Conservation (phyloP, 2,888 invertebrate genomes). For the Meliscaeva auricollis region DNA sequence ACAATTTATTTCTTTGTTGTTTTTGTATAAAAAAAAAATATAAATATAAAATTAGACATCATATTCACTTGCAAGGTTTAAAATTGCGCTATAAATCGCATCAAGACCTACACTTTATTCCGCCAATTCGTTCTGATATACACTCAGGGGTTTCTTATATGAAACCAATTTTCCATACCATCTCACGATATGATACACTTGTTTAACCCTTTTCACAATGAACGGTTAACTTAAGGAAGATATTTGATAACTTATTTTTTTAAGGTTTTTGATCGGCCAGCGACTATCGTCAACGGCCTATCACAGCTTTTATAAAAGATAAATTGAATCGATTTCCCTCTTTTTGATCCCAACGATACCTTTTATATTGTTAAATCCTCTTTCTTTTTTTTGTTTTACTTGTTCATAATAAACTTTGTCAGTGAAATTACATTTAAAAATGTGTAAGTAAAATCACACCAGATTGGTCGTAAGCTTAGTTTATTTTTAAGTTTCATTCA, state of each 20-base stretch:
- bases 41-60: constrained; percentile 69
- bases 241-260: not conserved
- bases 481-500: constrained; percentile 31
- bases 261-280: not conserved
- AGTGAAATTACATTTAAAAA: constrained; percentile 20
- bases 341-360: not conserved
- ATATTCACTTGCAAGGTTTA: constrained; percentile 76
- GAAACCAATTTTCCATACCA: constrained; percentile 75
- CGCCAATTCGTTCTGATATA: constrained; percentile 54
- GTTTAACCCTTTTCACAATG: constrained; percentile 77
- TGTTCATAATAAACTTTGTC: constrained; percentile 43
- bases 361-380: not conserved
- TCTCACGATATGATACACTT: constrained; percentile 82
- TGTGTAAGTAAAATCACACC: too few relatives aligned
- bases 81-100: constrained; percentile 75
- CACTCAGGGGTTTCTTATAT: constrained; percentile 61
- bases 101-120: constrained; percentile 73
- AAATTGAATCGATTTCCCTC: not conserved
- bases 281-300: not conserved
- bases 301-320: not conserved
- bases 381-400: too few relatives aligned
- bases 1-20: constrained; percentile 75
- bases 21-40: constrained; percentile 40
- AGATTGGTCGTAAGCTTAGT: constrained; percentile 24
- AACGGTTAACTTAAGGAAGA: not conserved